Evolutionary conservation across 2,113 vertebrate species (phyloP).

Genomic region (Mandrillus leucophaeus): DNA sequence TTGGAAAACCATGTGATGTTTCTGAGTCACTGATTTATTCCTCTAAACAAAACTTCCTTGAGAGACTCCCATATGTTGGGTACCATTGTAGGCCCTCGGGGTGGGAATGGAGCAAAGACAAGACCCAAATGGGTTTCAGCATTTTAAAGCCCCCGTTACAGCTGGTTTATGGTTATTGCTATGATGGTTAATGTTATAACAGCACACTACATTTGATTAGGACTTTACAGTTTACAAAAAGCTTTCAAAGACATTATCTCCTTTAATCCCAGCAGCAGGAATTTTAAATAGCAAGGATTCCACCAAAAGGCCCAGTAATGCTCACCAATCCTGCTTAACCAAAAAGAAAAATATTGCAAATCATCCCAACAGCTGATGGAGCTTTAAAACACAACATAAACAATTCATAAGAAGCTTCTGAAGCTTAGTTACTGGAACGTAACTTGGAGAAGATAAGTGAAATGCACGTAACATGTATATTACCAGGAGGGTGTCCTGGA

Average conservation of each 20-base stretch:
- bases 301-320: slow-evolving; percentile 60
- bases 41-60: slow-evolving; percentile 22
- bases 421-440: slow-evolving; percentile 58
- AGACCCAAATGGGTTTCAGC: neutral
- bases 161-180: neutral
- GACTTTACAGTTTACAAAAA: slow-evolving; percentile 70
- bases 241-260: slow-evolving; percentile 62
- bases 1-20: neutral
- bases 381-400: slow-evolving; percentile 65
- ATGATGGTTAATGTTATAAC: slow-evolving; percentile 19
- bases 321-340: slow-evolving; percentile 56
- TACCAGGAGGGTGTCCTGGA: neutral
- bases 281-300: slow-evolving; percentile 74
- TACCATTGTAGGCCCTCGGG: neutral
- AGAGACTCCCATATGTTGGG: neutral
- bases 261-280: slow-evolving; percentile 71
- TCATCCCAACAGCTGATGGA: slow-evolving; percentile 59
- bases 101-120: neutral
- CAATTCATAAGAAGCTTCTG: slow-evolving; percentile 51
- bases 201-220: slow-evolving; percentile 30
- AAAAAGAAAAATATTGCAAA: slow-evolving; percentile 65
- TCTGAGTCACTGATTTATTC: slow-evolving; percentile 40
- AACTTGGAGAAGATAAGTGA: slow-evolving; percentile 8
- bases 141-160: neutral
- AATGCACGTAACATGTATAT: neutral